Percentiles rank a stretch among this genome's conserved stretches.
Conservation (phyloP, 2,888 invertebrate genomes). For the Amphipyra tragopoginis region DNA sequence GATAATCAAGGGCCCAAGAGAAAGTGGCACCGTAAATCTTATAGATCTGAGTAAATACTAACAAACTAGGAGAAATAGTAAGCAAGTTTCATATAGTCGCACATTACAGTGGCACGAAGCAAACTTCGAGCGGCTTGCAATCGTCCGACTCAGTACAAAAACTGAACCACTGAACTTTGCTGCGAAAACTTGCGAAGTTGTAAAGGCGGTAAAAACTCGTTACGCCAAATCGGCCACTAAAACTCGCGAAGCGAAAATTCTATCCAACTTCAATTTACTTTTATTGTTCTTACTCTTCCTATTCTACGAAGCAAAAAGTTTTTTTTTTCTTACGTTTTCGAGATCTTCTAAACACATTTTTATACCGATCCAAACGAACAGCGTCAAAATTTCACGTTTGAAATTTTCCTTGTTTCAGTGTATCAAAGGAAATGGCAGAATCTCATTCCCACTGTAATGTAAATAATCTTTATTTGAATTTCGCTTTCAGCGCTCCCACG, state of each 20-base stretch:
- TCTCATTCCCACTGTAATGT: conserved; percentile 65
- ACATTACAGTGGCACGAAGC: conserved; percentile 40
- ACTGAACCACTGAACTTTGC: conserved; percentile 73
- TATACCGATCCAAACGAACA: conserved; percentile 76
- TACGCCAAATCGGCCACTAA: conserved; percentile 88
- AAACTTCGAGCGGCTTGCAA: conserved; percentile 65
- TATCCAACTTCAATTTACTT: conserved; percentile 89
- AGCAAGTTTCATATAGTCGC: conserved; percentile 41
- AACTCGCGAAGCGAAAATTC: conserved; percentile 89
- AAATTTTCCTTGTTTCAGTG: conserved; percentile 69
- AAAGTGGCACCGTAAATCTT: conserved; percentile 14
- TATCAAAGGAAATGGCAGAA: conserved; percentile 73
- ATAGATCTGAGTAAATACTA: conserved; percentile 20
- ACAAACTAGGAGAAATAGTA: conserved; percentile 22
- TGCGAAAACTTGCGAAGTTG: conserved; percentile 82
- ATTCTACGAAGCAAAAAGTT: conserved; percentile 76
- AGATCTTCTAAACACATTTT: conserved; percentile 82
- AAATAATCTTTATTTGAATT: conserved; percentile 75
- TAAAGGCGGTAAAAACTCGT: conserved; percentile 88
- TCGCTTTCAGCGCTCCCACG: conserved; percentile 56
- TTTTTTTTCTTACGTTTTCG: conserved; percentile 77
- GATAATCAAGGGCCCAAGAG: conserved; percentile 7
- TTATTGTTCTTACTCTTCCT: conserved; percentile 87
- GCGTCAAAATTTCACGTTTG: conserved; percentile 77
- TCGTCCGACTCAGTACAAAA: conserved; percentile 66